A percentile compares a stretch with the other conserved stretches of the same genome.
These are phyloP conservation scores for Pantherophis vulpinus DNA, from an alignment of 2,797 vertebrate genomes.

Conservation along the genomic window DNA sequence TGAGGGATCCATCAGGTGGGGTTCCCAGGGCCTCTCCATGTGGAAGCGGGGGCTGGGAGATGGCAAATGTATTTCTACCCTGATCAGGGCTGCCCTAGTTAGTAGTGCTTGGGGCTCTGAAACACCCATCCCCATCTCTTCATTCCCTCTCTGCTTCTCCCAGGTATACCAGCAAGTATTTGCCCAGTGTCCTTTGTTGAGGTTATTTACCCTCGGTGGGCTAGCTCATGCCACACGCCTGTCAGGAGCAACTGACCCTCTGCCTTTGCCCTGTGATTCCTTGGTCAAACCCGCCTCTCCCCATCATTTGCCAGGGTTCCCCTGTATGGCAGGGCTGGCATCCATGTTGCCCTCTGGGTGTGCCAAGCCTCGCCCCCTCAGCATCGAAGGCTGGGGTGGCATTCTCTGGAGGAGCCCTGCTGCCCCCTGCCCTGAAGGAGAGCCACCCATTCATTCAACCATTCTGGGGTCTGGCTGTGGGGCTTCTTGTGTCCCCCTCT, in stretches of 20 bases:
- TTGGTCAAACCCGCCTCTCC: too few relatives aligned
- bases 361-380: background rate
- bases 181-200: slow-evolving; percentile 2
- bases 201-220: slow-evolving; percentile 7
- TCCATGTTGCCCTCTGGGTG: background rate
- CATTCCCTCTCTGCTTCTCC: background rate
- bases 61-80: background rate
- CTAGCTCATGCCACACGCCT: background rate
- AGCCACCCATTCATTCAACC: background rate
- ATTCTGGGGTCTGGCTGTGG: background rate
- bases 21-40: too few relatives aligned
- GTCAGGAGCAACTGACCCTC: background rate
- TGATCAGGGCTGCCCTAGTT: background rate
- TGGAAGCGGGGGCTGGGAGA: too few relatives aligned
- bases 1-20: too few relatives aligned
- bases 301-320: fast-evolving
- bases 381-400: background rate
- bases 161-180: slow-evolving; percentile 2
- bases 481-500: background rate
- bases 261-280: background rate
- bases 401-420: background rate
- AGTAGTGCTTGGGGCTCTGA: background rate
- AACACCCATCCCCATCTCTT: background rate
- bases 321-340: background rate
- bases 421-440: background rate